These are phyloP conservation scores for Plebejus anna DNA, from an alignment of 2,888 invertebrate genomes.

Conservation along the genomic window DNA sequence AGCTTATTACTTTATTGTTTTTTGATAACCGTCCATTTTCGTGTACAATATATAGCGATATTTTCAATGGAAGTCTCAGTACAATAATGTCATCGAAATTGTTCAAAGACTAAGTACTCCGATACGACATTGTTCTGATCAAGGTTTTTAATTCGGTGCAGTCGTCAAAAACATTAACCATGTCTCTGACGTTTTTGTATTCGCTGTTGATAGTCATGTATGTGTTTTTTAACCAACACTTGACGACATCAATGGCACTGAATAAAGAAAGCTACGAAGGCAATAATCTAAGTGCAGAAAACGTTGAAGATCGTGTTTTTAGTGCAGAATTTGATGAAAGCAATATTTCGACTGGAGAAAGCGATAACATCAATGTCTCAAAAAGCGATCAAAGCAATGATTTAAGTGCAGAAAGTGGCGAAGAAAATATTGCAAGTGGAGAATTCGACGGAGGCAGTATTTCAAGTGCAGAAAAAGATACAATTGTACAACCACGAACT, in stretches of 20 bases:
- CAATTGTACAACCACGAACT: neutral
- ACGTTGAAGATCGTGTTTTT: neutral
- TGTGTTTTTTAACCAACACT: constrained; percentile 10
- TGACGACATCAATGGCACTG: constrained; percentile 2
- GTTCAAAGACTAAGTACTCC: neutral
- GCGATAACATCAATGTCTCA: neutral
- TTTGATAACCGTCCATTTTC: constrained; percentile 4
- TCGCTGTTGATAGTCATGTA: neutral
- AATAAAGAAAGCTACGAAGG: neutral
- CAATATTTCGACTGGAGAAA: neutral
- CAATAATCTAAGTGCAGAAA: constrained; percentile 4
- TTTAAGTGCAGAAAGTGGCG: neutral
- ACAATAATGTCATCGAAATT: constrained; percentile 5
- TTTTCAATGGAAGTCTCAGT: neutral
- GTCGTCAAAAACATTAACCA: neutral
- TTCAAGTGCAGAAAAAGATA: neutral
- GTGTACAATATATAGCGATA: neutral
- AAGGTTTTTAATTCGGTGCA: neutral
- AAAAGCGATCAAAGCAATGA: neutral
- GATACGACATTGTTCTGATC: neutral
- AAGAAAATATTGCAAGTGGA: neutral
- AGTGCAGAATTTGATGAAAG: neutral
- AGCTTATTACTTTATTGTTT: constrained; percentile 17
- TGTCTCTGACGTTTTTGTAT: constrained; percentile 13
- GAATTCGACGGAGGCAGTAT: neutral